Conservation (phyloP, 2,888 invertebrate genomes). For the Pammene fasciana region DNA sequence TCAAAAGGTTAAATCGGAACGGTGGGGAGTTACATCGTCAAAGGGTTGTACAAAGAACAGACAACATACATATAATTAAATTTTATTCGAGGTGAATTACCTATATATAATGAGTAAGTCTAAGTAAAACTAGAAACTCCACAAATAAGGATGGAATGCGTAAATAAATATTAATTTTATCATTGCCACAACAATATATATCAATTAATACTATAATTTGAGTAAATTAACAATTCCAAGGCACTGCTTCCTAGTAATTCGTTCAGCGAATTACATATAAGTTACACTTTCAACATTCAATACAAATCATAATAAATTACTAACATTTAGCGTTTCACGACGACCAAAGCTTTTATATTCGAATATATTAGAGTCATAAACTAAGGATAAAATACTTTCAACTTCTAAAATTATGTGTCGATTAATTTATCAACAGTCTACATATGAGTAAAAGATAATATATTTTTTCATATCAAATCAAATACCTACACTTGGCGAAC, state of each 20-base stretch:
- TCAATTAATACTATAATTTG: conserved; percentile 17
- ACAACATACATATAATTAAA: conserved; percentile 10
- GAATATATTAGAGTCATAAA: conserved; percentile 10
- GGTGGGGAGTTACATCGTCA: too few species aligned
- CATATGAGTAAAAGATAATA: too few species aligned
- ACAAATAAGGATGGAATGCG: conserved; percentile 49
- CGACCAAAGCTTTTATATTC: conserved; percentile 13
- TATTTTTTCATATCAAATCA: too few species aligned
- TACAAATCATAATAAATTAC: conserved; percentile 5
- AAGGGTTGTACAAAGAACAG: background rate
- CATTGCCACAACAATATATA: conserved; percentile 17
- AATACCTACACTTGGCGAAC: too few species aligned
- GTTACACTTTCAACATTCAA: conserved; percentile 9
- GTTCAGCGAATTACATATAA: conserved; percentile 6
- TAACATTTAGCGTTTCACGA: conserved; percentile 19
- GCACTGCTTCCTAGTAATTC: conserved; percentile 37
- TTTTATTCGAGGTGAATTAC: conserved; percentile 23
- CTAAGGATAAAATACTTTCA: background rate
- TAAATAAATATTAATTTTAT: conserved; percentile 25
- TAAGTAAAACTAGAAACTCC: conserved; percentile 3
- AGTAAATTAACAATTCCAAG: conserved; percentile 41
- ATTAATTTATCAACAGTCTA: conserved; percentile 3
- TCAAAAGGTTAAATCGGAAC: too few species aligned
- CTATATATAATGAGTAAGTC: conserved; percentile 23
- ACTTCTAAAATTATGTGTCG: conserved; percentile 4